Evolutionary conservation across 2,113 vertebrate species (phyloP).

Genomic region (Xyrauchen texanus): DNA sequence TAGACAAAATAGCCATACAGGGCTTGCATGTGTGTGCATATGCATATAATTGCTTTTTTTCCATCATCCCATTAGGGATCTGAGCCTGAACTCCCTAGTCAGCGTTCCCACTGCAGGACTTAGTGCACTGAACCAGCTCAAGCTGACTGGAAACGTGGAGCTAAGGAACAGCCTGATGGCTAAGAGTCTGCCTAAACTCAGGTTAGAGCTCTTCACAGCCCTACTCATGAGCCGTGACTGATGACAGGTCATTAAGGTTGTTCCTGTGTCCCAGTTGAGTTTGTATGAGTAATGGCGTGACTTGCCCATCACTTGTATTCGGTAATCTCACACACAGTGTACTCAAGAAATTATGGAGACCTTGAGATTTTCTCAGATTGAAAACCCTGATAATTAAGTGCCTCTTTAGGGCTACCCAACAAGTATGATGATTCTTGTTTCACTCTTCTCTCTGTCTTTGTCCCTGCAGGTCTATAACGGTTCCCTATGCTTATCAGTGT

Average conservation of each 20-base stretch:
- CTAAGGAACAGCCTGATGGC: constrained; percentile 84
- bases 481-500: constrained; percentile 97
- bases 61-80: constrained; percentile 75
- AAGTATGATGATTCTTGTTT: not conserved
- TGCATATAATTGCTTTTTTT: constrained; percentile 32
- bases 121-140: constrained; percentile 85
- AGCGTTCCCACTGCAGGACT: constrained; percentile 84
- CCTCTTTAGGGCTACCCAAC: not conserved
- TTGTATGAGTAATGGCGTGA: constrained; percentile 42
- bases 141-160: constrained; percentile 87
- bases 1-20: constrained; percentile 8
- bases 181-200: constrained; percentile 86
- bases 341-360: constrained; percentile 16
- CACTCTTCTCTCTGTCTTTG: constrained; percentile 26
- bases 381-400: constrained; percentile 15
- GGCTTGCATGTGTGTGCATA: not conserved
- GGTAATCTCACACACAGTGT: constrained; percentile 10
- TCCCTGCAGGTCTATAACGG: constrained; percentile 85
- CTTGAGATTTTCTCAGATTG: constrained; percentile 24
- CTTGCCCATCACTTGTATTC: not conserved
- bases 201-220: constrained; percentile 69
- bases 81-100: constrained; percentile 87
- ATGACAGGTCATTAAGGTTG: constrained; percentile 26
- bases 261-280: constrained; percentile 37
- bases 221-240: constrained; percentile 16